Conservation (phyloP, 1,140 invertebrate genomes). For the Pararge aegeria region DNA sequence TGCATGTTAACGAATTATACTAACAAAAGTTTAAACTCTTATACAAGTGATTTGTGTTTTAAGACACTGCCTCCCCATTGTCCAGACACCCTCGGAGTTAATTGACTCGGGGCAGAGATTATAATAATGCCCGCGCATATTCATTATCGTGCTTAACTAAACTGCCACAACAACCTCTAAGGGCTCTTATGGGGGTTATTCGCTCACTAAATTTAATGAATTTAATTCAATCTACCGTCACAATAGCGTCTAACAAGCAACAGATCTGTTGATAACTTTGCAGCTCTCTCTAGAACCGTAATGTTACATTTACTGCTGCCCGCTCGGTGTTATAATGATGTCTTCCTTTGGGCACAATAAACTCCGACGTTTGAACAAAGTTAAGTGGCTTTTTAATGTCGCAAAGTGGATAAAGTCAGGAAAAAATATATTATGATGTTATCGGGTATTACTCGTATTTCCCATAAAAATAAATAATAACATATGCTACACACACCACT, state of each 20-base stretch:
- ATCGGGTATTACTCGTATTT: no score
- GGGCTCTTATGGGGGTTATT: conserved; percentile 17
- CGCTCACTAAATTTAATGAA: conserved; percentile 17
- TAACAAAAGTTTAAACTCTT: no score
- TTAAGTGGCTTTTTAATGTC: neutral
- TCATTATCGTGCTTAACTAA: conserved; percentile 18
- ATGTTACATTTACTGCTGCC: conserved; percentile 1
- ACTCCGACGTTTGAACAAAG: neutral
- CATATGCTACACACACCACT: no score
- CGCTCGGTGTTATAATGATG: neutral
- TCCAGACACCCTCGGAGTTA: neutral
- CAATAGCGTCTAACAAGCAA: neutral
- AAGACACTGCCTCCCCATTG: no score
- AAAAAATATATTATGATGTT: no score
- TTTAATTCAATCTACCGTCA: conserved; percentile 11
- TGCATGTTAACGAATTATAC: no score
- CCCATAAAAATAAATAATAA: no score
- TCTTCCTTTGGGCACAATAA: neutral
- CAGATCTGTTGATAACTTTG: neutral
- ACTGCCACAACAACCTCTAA: conserved; percentile 19
- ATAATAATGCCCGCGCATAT: conserved; percentile 10
- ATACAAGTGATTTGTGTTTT: no score
- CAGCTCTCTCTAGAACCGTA: neutral
- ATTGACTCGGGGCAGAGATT: neutral
- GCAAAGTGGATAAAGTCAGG: neutral